Percentiles rank a stretch among this genome's conserved stretches.
phyloP scores from a whole-genome alignment of 2,797 vertebrate species.

The Phyllotis vaccarum region DNA sequence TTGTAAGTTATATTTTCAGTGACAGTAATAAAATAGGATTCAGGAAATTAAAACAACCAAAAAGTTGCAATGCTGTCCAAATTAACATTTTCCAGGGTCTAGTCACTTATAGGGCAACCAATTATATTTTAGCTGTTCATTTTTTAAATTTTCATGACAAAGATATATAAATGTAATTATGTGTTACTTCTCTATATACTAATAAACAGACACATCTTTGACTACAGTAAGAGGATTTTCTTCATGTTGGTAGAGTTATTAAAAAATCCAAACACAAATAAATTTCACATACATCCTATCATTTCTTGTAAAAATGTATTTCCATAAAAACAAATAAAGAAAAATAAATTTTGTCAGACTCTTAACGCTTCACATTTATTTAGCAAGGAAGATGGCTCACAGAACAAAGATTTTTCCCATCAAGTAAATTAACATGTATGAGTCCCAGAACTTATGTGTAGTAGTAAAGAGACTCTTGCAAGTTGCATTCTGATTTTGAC shows the following conservation, averaged over 20 bases:
- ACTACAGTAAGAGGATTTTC: background rate
- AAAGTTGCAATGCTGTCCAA: background rate
- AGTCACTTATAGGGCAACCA: background rate
- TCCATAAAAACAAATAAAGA: slow-evolving; percentile 24
- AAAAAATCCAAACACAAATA: background rate
- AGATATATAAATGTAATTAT: background rate
- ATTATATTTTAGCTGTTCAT: slow-evolving; percentile 24
- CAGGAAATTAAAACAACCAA: background rate
- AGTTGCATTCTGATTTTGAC: background rate
- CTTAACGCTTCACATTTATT: background rate
- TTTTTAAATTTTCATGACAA: slow-evolving; percentile 53
- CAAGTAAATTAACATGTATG: background rate
- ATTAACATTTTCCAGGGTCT: background rate
- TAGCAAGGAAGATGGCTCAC: background rate
- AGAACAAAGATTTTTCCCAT: background rate
- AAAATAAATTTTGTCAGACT: background rate
- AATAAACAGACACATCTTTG: background rate
- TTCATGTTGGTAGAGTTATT: background rate
- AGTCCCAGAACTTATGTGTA: background rate
- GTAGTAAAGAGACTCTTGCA: background rate
- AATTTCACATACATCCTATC: background rate
- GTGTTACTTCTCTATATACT: slow-evolving; percentile 10
- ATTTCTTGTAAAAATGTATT: background rate
- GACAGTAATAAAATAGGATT: slow-evolving; percentile 35
- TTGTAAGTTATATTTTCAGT: slow-evolving; percentile 49